Evolutionary conservation across 2,888 invertebrate genomes (phyloP), one percentile per base, ranked within the genome.

Genomic region (Agrochola lota): DNA sequence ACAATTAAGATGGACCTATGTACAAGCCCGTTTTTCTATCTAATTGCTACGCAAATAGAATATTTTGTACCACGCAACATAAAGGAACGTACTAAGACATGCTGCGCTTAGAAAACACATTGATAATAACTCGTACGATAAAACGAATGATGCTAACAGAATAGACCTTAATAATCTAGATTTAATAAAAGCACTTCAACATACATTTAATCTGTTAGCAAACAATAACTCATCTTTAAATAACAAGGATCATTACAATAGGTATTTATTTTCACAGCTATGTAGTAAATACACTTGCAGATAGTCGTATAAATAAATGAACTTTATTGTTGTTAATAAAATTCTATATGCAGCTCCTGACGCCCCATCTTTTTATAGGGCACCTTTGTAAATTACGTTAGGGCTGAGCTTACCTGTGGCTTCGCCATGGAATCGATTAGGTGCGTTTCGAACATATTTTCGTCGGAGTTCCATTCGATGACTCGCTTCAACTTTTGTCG

Each of bases 401-500:
- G 90, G 90, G 90, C 89, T 91, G 88, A 90, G 87, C 89, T 91
- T 93, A 93, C 93, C 93, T 93, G 94, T 91, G 91, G 85, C 84
- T 87, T 88, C 85, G 83, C 90, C 91, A 90, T 89, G 91, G 83
- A 94, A 95, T 95, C 95, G 94, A 96, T 96, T 96, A 95, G 93
- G 89, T 91, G 90, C 93, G 93, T 94, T 92, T 93, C 93, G 88
- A 92, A 93, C 89, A 91, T 92, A 93, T 92, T 94, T 91, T 91
- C 88, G 91, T 88, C 78, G 86, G 89, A 91, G 91, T 90, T 90
- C 93, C 91, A 90, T 90, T 88, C 92, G 92, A 94, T 94, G 94
- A 94, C 93, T 94, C 92, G 95, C 85, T 91, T 90, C 87, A 91
- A 93, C 94, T 93, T 95, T 95, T 96, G 96, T 96, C 94, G 92